Conservation (phyloP, 2,797 vertebrate genomes). For the Aeoliscus strigatus region DNA sequence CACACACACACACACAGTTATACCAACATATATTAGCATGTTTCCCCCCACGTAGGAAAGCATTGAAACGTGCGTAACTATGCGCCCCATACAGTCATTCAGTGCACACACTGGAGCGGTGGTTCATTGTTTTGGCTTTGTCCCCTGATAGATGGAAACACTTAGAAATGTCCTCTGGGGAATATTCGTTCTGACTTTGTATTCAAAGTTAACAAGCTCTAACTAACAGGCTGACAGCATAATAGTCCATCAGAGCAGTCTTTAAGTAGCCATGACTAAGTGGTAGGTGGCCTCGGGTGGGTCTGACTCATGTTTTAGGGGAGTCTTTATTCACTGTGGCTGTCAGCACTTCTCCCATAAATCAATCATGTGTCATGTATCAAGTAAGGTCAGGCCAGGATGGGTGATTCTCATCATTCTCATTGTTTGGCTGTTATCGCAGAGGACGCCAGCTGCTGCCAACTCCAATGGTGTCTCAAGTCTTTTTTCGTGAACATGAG, state of each 20-base stretch:
- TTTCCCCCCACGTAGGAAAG: no score
- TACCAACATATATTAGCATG: no score
- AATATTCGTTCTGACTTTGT: slow-evolving; percentile 55
- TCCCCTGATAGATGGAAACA: slow-evolving; percentile 27
- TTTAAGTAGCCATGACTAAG: slow-evolving; percentile 61
- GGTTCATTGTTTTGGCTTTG: slow-evolving; percentile 24
- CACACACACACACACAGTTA: no score
- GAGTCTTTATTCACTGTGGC: background rate
- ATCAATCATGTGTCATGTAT: slow-evolving; percentile 6
- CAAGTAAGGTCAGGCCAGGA: slow-evolving; percentile 6
- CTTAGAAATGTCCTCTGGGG: slow-evolving; percentile 26
- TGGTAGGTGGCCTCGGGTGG: slow-evolving; percentile 21
- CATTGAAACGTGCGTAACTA: background rate
- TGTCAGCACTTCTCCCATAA: slow-evolving; percentile 5
- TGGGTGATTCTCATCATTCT: slow-evolving; percentile 5
- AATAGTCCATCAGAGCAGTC: slow-evolving; percentile 49
- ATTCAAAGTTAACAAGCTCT: slow-evolving; percentile 47
- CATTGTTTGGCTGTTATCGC: slow-evolving; percentile 17
- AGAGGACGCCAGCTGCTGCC: slow-evolving; percentile 24
- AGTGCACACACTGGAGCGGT: slow-evolving; percentile 15
- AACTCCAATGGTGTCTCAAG: slow-evolving; percentile 38
- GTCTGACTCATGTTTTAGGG: slow-evolving; percentile 26
- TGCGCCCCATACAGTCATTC: no score
- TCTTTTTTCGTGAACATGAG: slow-evolving; percentile 34
- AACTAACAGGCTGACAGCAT: slow-evolving; percentile 36